A percentile compares a stretch with the other conserved stretches of the same genome.
phyloP scores from a whole-genome alignment of 1,140 invertebrate species.

The Neotoxoptera formosana region DNA sequence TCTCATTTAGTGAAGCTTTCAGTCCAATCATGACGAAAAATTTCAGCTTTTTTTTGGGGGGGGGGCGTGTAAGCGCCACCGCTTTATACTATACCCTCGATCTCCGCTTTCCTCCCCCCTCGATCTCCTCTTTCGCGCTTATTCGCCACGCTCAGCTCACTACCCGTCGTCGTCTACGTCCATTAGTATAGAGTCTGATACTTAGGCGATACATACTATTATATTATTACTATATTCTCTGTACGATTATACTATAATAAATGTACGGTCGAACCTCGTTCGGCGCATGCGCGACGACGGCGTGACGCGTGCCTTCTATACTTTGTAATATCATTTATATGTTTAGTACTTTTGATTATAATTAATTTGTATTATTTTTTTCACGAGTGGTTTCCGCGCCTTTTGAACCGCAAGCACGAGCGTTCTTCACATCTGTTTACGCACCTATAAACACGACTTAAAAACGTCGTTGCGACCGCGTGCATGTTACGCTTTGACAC shows the following conservation, averaged over 20 bases:
- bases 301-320: not conserved
- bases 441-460: not conserved
- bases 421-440: not conserved
- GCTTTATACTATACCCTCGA: not conserved
- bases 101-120: not conserved
- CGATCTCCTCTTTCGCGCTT: not conserved
- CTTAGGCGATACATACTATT: not conserved
- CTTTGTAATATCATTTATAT: not conserved
- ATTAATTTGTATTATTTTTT: not conserved
- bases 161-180: not conserved
- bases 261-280: constrained; percentile 7
- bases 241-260: not conserved
- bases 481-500: constrained; percentile 44
- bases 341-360: not conserved
- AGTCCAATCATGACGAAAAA: not conserved
- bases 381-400: constrained; percentile 21
- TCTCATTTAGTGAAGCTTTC: not conserved
- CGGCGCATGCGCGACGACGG: constrained; percentile 27
- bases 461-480: not conserved
- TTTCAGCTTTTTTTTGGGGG: not conserved
- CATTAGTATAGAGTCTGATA: not conserved
- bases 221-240: not conserved
- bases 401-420: not conserved
- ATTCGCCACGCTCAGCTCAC: not conserved
- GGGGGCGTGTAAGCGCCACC: not conserved